Base-by-base conservation (phyloP, 2,797 vertebrate genomes). In the Rhinogobio ventralis region DNA sequence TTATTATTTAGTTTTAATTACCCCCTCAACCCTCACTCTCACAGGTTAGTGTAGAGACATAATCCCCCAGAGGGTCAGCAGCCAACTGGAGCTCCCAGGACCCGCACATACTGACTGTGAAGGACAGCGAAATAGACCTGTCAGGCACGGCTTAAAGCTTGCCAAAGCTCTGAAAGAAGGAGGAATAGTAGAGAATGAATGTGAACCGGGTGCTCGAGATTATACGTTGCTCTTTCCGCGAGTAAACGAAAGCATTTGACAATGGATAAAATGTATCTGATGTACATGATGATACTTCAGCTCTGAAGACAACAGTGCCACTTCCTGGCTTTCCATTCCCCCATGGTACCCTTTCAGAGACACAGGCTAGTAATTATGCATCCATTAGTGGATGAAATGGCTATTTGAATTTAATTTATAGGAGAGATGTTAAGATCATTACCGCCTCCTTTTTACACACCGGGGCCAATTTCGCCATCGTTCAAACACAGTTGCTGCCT, bases 1-100 rank as follows among this genome's bases (percentile, higher is more conserved):
- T 95, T 94, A 94, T 94, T 95, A 95, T 96, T 95, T 95, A 94
- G 92, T 93, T 95, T 95, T 95, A 96, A 96, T 95, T 95, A 95
- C 92, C 93, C 93, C 92, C 91, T 91, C 92, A 94, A 94, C 93
- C 95, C 95, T 94, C 94, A 92, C 92, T 93, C 93, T 93, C 92
- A 90, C 93, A 92, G 94, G 93, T 93, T 93, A 93, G 91, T 91
- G 90, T 92, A 93, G 93, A 92, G 93, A 94, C 92, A 93, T 93
- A 94, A 95, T 94, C 92, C 94, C 91, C 91, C 86, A 62, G 87
- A 91, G 92, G 83, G 89, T 85, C 86, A 73, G 36, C 86, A 89
- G 91, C 88, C 88, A 91, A 91, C 90, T 89, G 87, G 87, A 92
- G 91, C 68, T 88, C 88, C 89, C 87, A 90, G 93, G 92, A 93